A percentile compares a stretch with the other conserved stretches of the same genome.
These are phyloP conservation scores for Drosophila greeni DNA, from an alignment of 2,888 invertebrate genomes.

Conservation along the genomic window DNA sequence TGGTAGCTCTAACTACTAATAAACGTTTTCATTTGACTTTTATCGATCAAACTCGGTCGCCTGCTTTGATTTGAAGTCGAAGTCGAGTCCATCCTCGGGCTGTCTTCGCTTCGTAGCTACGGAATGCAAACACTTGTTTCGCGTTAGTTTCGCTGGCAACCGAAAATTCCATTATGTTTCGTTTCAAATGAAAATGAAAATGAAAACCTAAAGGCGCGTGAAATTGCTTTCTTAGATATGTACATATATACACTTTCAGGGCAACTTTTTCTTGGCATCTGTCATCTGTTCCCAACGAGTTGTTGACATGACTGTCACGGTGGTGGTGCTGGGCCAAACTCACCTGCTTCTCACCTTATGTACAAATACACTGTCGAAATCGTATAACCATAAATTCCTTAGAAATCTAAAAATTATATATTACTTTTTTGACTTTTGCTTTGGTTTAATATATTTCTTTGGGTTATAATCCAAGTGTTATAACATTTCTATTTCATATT, in stretches of 20 bases:
- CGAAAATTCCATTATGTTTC: constrained; percentile 45
- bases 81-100: constrained; percentile 15
- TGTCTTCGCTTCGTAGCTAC: constrained; percentile 65
- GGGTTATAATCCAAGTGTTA: neutral
- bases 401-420: neutral
- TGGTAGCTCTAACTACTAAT: constrained; percentile 31
- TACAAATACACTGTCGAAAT: constrained; percentile 4
- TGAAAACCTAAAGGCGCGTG: constrained; percentile 40
- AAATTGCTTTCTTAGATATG: constrained; percentile 44
- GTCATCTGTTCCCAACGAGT: constrained; percentile 35
- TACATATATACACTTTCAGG: constrained; percentile 11
- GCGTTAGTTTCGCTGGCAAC: constrained; percentile 25
- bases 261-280: constrained; percentile 37
- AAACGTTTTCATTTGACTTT: constrained; percentile 42
- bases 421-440: neutral
- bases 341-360: constrained; percentile 7
- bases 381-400: neutral
- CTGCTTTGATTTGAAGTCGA: constrained; percentile 51
- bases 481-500: neutral
- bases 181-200: too few species aligned
- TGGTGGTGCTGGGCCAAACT: constrained; percentile 1
- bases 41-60: constrained; percentile 65
- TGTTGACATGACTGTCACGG: constrained; percentile 27
- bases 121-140: constrained; percentile 71
- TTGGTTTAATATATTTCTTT: neutral